Base-by-base conservation (phyloP, 2,113 vertebrate genomes). In the Nibea coibor region DNA sequence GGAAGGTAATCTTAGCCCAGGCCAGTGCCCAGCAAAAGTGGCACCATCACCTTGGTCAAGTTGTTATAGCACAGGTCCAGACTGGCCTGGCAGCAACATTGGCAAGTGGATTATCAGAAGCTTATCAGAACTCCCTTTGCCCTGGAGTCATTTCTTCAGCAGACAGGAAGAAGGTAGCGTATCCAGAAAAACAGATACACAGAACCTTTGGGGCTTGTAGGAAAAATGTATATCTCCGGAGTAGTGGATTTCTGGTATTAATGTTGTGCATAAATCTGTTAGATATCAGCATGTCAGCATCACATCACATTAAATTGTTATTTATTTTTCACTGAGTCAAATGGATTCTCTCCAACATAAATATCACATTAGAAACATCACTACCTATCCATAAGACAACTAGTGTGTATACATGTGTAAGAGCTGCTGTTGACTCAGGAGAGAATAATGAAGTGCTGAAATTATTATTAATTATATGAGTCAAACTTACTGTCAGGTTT, bases 71-170 rank as follows among this genome's bases (percentile, higher is more conserved):
- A 74, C 48, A 39, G 22, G 26, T 81, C 50, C 66, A 80, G 82
- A 80, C 66, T 70, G 82, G 31, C 70, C 22, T 42, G 63, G 72
- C 78, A 67, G 73, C 67, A 39, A 19, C 22, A 3, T 64, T 9
- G 4, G 39, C 0, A 20, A 22, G 56, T 26, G 72, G 64, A 78
- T 79, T n/a, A n/a, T n/a, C n/a, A n/a, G n/a, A 62, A 82, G 82
- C 54, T 91, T 77, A 88, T n/a, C 48, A 16, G 54, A 31, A 62
- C 77, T 78, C 16, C 4, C 24, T 79, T 68, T 61, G 39, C 39
- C 68, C 61, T 7, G 66, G 65, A 45, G 74, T 78, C 45, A 62
- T 77, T 75, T n/a, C 67, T 66, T 31, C 45, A 72, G 42, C 42
- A 63, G 69, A 70, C 80, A 72, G 75, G 48, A 78, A 73, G 58